A percentile compares a stretch with the other conserved stretches of the same genome.
Evolutionary conservation across 2,888 invertebrate genomes (phyloP).

Genomic region (Thalpophila matura): DNA sequence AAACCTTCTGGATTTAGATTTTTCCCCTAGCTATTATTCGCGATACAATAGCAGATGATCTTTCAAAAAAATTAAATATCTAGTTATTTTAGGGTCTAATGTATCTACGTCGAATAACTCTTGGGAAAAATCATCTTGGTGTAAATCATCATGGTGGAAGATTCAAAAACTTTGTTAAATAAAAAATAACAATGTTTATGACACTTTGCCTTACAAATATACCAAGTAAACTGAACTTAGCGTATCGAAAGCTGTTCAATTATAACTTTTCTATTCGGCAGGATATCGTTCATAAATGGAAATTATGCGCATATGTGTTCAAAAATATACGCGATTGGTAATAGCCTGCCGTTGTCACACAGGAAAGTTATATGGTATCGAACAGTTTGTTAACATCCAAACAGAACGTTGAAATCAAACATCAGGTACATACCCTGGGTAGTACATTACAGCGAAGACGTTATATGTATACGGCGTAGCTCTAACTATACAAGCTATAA

Average conservation of each 20-base stretch:
- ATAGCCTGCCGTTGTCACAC: neutral
- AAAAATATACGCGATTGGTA: conserved; percentile 1
- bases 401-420: conserved; percentile 38
- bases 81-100: conserved; percentile 1
- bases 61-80: conserved; percentile 17
- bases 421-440: conserved; percentile 27
- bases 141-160: neutral
- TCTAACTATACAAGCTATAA: neutral
- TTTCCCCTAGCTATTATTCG: no score
- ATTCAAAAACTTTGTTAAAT: conserved; percentile 9
- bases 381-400: conserved; percentile 18
- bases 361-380: conserved; percentile 18
- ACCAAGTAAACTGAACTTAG: neutral
- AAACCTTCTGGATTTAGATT: neutral
- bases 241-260: neutral
- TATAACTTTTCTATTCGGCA: neutral
- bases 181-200: neutral
- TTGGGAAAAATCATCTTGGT: neutral
- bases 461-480: no score
- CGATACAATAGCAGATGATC: conserved; percentile 14
- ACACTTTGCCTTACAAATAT: neutral
- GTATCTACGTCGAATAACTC: conserved; percentile 2
- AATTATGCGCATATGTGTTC: no score
- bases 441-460: conserved; percentile 28
- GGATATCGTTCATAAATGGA: no score